Evolutionary conservation across 2,797 vertebrate species (phyloP).

Genomic region (Cottoperca gobio): DNA sequence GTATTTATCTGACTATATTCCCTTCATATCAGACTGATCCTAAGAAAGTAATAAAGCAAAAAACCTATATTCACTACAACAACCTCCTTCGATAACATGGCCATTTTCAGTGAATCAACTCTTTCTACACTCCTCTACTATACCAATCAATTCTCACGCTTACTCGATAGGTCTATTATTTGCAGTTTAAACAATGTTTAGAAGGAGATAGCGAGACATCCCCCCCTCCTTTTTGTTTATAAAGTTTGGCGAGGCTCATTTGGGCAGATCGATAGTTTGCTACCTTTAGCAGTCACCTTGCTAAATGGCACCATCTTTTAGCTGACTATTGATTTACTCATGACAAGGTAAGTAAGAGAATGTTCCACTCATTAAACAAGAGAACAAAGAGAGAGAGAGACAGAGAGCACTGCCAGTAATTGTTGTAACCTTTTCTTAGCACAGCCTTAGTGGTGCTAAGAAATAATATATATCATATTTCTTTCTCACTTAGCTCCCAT

Average conservation of each 20-base stretch:
- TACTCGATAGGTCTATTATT: slow-evolving; percentile 4
- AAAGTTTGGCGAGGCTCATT: slow-evolving; percentile 47
- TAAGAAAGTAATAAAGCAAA: not conserved
- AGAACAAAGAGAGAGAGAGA: slow-evolving; percentile 26
- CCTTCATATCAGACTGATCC: not conserved
- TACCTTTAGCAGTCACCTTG: slow-evolving; percentile 53
- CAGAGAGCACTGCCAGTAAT: slow-evolving; percentile 11
- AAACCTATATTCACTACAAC: not conserved
- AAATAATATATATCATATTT: not conserved
- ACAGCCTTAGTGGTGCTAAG: not conserved
- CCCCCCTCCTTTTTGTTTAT: slow-evolving; percentile 25
- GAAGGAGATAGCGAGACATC: not conserved
- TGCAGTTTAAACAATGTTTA: slow-evolving; percentile 11
- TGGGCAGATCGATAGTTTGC: slow-evolving; percentile 44
- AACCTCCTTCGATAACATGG: not conserved
- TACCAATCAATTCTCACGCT: not conserved
- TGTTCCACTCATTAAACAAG: slow-evolving; percentile 46
- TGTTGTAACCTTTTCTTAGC: slow-evolving; percentile 4
- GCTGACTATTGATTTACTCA: slow-evolving; percentile 52
- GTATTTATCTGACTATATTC: not conserved
- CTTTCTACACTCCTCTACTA: not conserved
- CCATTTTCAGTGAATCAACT: not conserved
- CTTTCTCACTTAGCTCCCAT: slow-evolving; percentile 1
- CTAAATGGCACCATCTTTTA: slow-evolving; percentile 44
- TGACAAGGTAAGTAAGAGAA: slow-evolving; percentile 39